phyloP scores from a whole-genome alignment of 1,140 invertebrate genomes.

The Drosophila orosa region DNA sequence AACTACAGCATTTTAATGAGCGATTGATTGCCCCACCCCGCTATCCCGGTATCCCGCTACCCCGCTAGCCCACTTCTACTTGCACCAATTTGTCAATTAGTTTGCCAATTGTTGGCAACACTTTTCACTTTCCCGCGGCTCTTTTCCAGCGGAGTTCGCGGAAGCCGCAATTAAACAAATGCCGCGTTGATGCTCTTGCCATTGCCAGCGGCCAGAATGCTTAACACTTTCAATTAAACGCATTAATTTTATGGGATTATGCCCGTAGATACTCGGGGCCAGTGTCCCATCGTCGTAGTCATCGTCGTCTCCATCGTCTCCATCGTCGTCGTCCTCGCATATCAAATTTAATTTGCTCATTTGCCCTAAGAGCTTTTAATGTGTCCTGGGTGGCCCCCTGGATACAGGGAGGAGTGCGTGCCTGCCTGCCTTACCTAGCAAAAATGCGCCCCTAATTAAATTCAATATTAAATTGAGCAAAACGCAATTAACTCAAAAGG shows the following conservation, averaged over 20 bases:
- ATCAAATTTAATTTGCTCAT: slow-evolving; percentile 83
- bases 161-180: slow-evolving; percentile 70
- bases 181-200: slow-evolving; percentile 15
- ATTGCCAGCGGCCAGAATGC: slow-evolving; percentile 35
- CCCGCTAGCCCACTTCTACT: slow-evolving; percentile 17
- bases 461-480: slow-evolving; percentile 84
- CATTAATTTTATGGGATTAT: slow-evolving; percentile 81
- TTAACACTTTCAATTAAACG: slow-evolving; percentile 82
- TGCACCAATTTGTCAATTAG: slow-evolving; percentile 75
- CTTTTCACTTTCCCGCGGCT: slow-evolving; percentile 44
- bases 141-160: neutral
- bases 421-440: slow-evolving; percentile 64
- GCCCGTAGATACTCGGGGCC: slow-evolving; percentile 27
- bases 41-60: no score
- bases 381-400: slow-evolving; percentile 57
- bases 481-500: slow-evolving; percentile 83
- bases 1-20: slow-evolving; percentile 70
- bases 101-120: slow-evolving; percentile 63
- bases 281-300: slow-evolving; percentile 11
- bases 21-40: slow-evolving; percentile 59
- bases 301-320: neutral
- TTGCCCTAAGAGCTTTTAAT: slow-evolving; percentile 82
- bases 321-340: slow-evolving; percentile 48
- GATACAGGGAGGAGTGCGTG: slow-evolving; percentile 14
- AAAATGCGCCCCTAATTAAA: slow-evolving; percentile 82